Evolutionary conservation across 92 coral and sea anemone species (phyloP).

Genomic region (Phymanthus crucifer): DNA sequence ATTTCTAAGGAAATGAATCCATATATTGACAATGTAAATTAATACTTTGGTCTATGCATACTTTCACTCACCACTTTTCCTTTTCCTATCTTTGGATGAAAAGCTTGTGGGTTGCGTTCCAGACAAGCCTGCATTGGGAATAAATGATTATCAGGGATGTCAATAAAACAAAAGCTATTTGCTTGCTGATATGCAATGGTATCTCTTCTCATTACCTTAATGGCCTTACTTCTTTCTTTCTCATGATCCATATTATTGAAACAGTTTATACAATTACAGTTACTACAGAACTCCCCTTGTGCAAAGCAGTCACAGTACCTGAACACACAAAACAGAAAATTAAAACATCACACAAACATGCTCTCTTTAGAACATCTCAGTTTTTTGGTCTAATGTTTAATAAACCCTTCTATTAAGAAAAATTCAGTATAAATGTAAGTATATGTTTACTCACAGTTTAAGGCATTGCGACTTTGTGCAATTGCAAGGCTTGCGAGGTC

Average conservation of each 20-base stretch:
- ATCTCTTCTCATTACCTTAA: slow-evolving; percentile 66
- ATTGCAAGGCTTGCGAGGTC: slow-evolving; percentile 98
- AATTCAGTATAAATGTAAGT: too few relatives aligned
- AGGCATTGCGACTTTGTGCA: slow-evolving; percentile 98
- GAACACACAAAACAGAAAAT: neutral
- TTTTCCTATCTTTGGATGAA: slow-evolving; percentile 99
- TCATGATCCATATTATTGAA: slow-evolving; percentile 97
- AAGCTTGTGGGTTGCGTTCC: slow-evolving; percentile 98
- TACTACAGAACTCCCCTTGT: slow-evolving; percentile 98
- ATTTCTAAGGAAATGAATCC: too few relatives aligned
- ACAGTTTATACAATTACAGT: slow-evolving; percentile 94
- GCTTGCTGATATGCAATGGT: too few relatives aligned
- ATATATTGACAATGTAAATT: neutral
- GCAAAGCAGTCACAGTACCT: slow-evolving; percentile 99
- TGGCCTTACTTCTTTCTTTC: slow-evolving; percentile 96
- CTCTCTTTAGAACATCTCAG: neutral
- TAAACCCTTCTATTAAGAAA: neutral
- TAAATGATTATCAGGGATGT: too few relatives aligned
- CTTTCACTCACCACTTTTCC: slow-evolving; percentile 74
- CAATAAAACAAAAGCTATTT: too few relatives aligned
- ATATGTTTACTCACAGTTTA: slow-evolving; percentile 78
- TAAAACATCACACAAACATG: neutral
- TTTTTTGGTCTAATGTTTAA: neutral
- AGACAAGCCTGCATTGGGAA: slow-evolving; percentile 79
- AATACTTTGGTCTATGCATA: neutral